These are phyloP conservation scores for Lophius piscatorius DNA, from an alignment of 2,113 vertebrate species.

Conservation along the genomic window DNA sequence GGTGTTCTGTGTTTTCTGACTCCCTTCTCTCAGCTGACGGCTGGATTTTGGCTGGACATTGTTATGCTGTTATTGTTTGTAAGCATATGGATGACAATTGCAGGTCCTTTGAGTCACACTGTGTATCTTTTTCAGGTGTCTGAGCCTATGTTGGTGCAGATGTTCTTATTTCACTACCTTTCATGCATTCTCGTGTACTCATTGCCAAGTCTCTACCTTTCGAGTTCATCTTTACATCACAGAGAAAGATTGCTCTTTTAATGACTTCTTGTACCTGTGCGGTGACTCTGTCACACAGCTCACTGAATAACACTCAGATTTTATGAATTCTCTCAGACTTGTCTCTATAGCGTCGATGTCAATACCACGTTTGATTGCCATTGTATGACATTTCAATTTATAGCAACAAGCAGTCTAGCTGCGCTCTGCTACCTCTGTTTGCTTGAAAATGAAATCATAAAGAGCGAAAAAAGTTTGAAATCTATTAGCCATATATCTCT, in stretches of 20 bases:
- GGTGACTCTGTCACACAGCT: slow-evolving; percentile 41
- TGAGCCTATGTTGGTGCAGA: no score
- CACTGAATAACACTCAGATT: slow-evolving; percentile 19
- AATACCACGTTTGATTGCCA: slow-evolving; percentile 34
- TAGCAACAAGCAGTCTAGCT: slow-evolving; percentile 46
- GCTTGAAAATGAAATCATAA: slow-evolving; percentile 43
- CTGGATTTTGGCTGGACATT: slow-evolving; percentile 26
- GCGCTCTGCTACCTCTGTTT: slow-evolving; percentile 34
- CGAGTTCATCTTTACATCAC: slow-evolving; percentile 27
- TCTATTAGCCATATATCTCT: slow-evolving; percentile 31
- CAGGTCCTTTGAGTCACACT: not conserved
- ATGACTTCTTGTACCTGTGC: slow-evolving; percentile 63
- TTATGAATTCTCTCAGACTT: slow-evolving; percentile 15
- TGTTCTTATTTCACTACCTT: not conserved
- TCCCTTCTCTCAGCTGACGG: slow-evolving; percentile 36
- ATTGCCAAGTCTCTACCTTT: not conserved
- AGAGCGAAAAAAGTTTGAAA: slow-evolving; percentile 15
- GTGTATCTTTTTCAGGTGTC: not conserved
- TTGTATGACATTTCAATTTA: slow-evolving; percentile 68
- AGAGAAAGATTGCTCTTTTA: slow-evolving; percentile 53
- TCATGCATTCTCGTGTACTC: not conserved
- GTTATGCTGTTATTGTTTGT: slow-evolving; percentile 17
- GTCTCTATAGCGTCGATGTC: slow-evolving; percentile 16
- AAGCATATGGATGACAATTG: not conserved
- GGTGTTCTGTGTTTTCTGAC: slow-evolving; percentile 35